Evolutionary conservation across 2,113 vertebrate species (phyloP).

Genomic region (Thryonomys swinderianus): DNA sequence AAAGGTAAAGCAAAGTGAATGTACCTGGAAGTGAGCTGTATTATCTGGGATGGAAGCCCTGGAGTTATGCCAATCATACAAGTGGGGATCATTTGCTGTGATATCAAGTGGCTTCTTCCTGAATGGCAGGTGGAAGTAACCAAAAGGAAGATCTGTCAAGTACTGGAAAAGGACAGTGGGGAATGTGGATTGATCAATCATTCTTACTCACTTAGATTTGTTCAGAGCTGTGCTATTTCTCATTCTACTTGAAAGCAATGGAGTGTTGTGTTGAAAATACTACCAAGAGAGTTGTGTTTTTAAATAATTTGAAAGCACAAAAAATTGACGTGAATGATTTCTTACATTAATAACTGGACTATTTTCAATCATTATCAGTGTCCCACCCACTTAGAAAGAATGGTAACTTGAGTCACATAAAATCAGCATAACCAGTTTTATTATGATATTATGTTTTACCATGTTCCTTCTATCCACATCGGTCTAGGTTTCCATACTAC

Average conservation of each 20-base stretch:
- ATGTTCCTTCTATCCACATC: not conserved
- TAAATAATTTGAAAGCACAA: not conserved
- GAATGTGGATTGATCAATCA: not conserved
- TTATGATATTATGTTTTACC: not conserved
- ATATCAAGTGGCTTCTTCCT: conserved; percentile 22
- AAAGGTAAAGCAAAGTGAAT: no score
- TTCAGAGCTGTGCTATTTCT: not conserved
- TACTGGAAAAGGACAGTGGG: not conserved
- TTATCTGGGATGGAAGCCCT: not conserved
- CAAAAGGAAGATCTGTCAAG: conserved; percentile 12
- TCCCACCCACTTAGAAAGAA: not conserved
- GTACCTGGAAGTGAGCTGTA: not conserved
- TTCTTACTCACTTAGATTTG: conserved; percentile 27
- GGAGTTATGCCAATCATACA: not conserved
- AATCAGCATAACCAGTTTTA: not conserved
- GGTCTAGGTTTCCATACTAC: not conserved
- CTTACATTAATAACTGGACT: conserved; percentile 1
- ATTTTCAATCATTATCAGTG: not conserved
- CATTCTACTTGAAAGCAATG: conserved; percentile 56
- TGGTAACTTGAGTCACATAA: not conserved
- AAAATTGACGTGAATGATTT: not conserved
- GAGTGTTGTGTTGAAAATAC: not conserved
- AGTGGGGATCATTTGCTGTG: conserved; percentile 4
- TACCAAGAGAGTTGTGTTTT: conserved; percentile 6
- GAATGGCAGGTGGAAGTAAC: not conserved